Conservation (phyloP, 1,140 invertebrate species). For the Cydia strobilella region DNA sequence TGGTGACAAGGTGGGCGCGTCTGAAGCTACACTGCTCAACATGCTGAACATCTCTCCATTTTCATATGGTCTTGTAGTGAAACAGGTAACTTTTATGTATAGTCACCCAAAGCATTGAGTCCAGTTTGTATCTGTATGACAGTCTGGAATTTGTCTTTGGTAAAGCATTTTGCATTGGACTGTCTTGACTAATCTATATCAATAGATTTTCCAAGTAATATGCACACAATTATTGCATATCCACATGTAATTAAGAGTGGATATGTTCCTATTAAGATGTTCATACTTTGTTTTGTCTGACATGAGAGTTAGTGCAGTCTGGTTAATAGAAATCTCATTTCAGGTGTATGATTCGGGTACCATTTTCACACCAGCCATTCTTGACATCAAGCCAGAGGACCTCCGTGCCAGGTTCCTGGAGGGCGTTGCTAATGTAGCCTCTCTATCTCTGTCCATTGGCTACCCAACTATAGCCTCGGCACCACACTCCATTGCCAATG, state of each 20-base stretch:
- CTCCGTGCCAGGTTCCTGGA: constrained; percentile 93
- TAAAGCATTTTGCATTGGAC: constrained; percentile 50
- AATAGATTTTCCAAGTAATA: constrained; percentile 38
- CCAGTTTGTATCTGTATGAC: constrained; percentile 57
- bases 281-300: no score
- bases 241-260: no score
- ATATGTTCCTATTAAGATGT: no score
- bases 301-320: no score
- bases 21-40: constrained; percentile 98
- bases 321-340: background rate
- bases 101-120: constrained; percentile 73
- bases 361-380: constrained; percentile 96
- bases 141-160: constrained; percentile 77
- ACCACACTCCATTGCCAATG: constrained; percentile 98
- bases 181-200: constrained; percentile 37
- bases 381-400: constrained; percentile 99
- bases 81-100: constrained; percentile 81
- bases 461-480: constrained; percentile 98
- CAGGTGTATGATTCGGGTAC: constrained; percentile 98
- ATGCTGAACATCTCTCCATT: constrained; percentile 99
- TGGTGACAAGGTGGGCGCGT: constrained; percentile 98
- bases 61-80: constrained; percentile 97
- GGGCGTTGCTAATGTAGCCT: constrained; percentile 96
- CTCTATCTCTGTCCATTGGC: constrained; percentile 95
- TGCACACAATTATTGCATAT: constrained; percentile 47